Percentiles rank a stretch among this genome's conserved stretches.
Conservation (phyloP, 2,888 invertebrate species). For the Mesorhabditis belari region DNA sequence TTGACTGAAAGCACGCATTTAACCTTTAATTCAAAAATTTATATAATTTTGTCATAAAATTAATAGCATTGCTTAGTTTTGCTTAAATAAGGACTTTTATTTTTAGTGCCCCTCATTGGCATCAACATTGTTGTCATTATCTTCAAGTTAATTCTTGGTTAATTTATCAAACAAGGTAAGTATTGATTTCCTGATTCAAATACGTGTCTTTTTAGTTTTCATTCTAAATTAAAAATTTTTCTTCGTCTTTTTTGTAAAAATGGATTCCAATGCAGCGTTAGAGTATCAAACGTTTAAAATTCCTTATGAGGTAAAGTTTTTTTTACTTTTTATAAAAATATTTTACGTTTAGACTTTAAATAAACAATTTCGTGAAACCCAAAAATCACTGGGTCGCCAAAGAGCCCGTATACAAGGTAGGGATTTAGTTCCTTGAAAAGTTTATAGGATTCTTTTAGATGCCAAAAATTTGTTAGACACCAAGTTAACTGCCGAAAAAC, state of each 20-base stretch:
- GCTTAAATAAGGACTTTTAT: no score
- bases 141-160: constrained; percentile 81
- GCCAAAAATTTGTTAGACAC: constrained; percentile 61
- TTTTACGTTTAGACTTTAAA: constrained; percentile 70
- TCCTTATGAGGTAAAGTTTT: constrained; percentile 85
- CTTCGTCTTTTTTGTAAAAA: no score
- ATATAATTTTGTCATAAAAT: no score
- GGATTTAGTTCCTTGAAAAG: constrained; percentile 1
- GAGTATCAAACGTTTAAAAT: constrained; percentile 95
- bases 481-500: constrained; percentile 79
- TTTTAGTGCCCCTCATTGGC: constrained; percentile 90
- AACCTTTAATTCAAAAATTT: no score
- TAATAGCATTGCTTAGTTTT: no score
- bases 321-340: no score
- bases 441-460: constrained; percentile 59
- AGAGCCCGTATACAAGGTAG: constrained; percentile 2
- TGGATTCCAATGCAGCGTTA: constrained; percentile 77
- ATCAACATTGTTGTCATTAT: constrained; percentile 78
- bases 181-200: no score
- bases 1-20: no score
- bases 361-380: constrained; percentile 89
- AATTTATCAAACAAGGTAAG: no score
- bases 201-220: no score
- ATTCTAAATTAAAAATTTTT: no score
- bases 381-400: constrained; percentile 82